Conservation (phyloP, 1,140 invertebrate genomes). For the Brachionus sp. region DNA sequence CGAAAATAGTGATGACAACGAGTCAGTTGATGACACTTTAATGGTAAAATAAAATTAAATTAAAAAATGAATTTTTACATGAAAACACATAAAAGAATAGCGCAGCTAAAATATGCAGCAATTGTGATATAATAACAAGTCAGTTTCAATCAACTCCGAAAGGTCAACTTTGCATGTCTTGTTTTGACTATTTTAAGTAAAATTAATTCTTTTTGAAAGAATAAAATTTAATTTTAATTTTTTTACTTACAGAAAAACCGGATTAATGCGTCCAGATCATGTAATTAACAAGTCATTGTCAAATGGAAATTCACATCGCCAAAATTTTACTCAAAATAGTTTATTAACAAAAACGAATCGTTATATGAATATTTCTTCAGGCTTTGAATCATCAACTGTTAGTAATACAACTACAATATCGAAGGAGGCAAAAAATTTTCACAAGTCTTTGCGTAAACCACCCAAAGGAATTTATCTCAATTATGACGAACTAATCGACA, state of each 20-base stretch:
- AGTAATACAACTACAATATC: constrained; percentile 65
- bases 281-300: constrained; percentile 29
- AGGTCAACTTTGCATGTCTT: constrained; percentile 72
- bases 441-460: constrained; percentile 67
- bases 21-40: constrained; percentile 28
- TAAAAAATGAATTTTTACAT: too few relatives aligned
- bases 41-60: not conserved
- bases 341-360: constrained; percentile 65
- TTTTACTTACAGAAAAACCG: constrained; percentile 68
- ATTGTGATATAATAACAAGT: constrained; percentile 73
- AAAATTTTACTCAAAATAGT: not conserved
- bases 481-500: constrained; percentile 84
- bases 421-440: constrained; percentile 29
- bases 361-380: constrained; percentile 65
- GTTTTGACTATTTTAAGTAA: constrained; percentile 75
- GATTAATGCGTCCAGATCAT: constrained; percentile 43
- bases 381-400: constrained; percentile 52
- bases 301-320: not conserved
- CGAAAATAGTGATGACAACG: constrained; percentile 22
- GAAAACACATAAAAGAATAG: too few relatives aligned
- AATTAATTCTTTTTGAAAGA: not conserved
- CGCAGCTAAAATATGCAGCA: constrained; percentile 63
- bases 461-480: constrained; percentile 94
- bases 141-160: constrained; percentile 71
- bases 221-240: not conserved